These are phyloP conservation scores for Betta splendens DNA, from an alignment of 2,797 vertebrate species.

Conservation along the genomic window DNA sequence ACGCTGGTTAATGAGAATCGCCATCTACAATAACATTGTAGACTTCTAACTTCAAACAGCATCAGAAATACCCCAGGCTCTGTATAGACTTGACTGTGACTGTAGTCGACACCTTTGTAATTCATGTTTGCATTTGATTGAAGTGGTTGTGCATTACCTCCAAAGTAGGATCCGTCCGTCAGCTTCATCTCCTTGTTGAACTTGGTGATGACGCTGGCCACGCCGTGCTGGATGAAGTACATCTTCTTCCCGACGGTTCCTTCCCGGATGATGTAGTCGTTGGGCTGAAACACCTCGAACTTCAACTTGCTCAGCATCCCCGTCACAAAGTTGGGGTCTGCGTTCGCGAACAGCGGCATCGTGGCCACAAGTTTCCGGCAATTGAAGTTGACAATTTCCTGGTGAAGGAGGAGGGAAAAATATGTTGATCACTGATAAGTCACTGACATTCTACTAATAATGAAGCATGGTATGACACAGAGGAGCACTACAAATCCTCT, in stretches of 20 bases:
- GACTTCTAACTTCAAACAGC: slow-evolving; percentile 61
- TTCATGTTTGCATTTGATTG: not conserved
- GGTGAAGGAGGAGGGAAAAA: slow-evolving; percentile 22
- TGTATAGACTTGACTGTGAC: slow-evolving; percentile 1
- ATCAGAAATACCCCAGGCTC: slow-evolving; percentile 48
- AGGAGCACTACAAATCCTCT: slow-evolving; percentile 35
- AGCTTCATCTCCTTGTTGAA: slow-evolving; percentile 98
- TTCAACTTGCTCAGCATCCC: slow-evolving; percentile 97
- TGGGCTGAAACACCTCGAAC: slow-evolving; percentile 97
- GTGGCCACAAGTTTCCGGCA: slow-evolving; percentile 97
- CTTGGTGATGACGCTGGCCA: slow-evolving; percentile 97
- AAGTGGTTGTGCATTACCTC: slow-evolving; percentile 81
- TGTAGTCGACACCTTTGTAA: not conserved
- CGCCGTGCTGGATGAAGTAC: slow-evolving; percentile 98
- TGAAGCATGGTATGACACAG: slow-evolving; percentile 18
- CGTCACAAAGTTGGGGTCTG: slow-evolving; percentile 98
- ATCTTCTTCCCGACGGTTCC: slow-evolving; percentile 98
- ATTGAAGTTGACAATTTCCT: slow-evolving; percentile 99
- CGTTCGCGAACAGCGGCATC: slow-evolving; percentile 97
- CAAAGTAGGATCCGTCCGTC: slow-evolving; percentile 97
- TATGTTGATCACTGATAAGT: slow-evolving; percentile 22
- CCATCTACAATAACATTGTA: slow-evolving; percentile 64
- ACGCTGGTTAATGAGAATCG: slow-evolving; percentile 71
- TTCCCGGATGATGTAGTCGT: slow-evolving; percentile 97
- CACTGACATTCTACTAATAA: slow-evolving; percentile 11